Percentiles rank a stretch among this genome's conserved stretches.
Evolutionary conservation across 2,113 vertebrate species (phyloP).

Genomic region (Gallinago paraguaiae): DNA sequence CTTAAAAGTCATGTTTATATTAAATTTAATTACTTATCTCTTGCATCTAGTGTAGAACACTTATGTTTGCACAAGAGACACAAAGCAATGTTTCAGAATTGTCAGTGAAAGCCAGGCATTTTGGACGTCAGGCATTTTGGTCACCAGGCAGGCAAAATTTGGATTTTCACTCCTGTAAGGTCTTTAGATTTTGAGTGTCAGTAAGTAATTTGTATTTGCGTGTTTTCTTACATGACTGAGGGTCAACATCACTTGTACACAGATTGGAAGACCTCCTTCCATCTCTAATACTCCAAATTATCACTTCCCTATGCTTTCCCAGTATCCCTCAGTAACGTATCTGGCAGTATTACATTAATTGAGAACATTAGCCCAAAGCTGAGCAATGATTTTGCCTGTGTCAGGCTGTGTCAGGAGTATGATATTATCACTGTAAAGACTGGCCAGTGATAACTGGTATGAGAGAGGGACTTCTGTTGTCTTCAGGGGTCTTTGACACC

Average conservation of each 20-base stretch:
- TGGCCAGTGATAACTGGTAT: neutral
- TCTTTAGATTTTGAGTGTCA: neutral
- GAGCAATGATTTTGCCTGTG: neutral
- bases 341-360: neutral
- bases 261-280: neutral
- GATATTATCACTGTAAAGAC: neutral
- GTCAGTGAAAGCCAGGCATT: neutral
- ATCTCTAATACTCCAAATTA: neutral
- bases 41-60: neutral
- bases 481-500: neutral
- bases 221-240: neutral
- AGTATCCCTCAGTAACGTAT: neutral
- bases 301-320: neutral
- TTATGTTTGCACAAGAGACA: neutral
- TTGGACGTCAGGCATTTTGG: neutral
- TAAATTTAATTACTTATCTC: neutral
- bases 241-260: neutral
- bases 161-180: neutral
- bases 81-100: neutral
- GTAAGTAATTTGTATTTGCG: neutral
- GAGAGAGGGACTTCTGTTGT: neutral
- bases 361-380: neutral
- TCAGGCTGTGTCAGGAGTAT: neutral
- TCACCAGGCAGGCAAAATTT: neutral
- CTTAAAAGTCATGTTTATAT: neutral